A percentile compares a stretch with the other conserved stretches of the same genome.
These are phyloP conservation scores for Rhinopithecus roxellana DNA, from an alignment of 2,113 vertebrate genomes.

Conservation along the genomic window DNA sequence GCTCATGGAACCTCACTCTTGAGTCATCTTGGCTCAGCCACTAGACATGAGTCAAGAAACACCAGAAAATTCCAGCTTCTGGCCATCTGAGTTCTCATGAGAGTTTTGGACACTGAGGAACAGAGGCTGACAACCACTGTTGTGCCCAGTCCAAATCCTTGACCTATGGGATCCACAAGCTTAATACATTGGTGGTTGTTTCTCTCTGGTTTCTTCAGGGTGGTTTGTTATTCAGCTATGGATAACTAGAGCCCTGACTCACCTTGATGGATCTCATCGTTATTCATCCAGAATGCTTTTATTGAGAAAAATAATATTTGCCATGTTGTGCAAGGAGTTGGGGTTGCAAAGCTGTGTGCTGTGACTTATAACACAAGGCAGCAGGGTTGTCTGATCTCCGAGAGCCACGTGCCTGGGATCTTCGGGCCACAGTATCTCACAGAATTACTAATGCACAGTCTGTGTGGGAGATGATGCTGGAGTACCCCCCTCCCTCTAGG, in stretches of 20 bases:
- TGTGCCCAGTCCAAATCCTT: fast-evolving
- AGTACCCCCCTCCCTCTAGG: not conserved
- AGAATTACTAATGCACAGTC: not conserved
- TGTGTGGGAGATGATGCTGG: fast-evolving
- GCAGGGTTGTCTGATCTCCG: not conserved
- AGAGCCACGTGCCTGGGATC: not conserved
- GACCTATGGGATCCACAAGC: no score
- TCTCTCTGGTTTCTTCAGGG: not conserved
- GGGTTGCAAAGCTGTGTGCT: not conserved
- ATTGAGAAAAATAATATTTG: not conserved
- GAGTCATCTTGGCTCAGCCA: not conserved
- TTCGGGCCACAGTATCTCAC: not conserved
- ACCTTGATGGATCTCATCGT: not conserved
- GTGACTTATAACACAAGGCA: not conserved
- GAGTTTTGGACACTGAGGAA: not conserved
- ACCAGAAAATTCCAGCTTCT: not conserved
- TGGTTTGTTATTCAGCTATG: not conserved
- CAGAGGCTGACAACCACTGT: not conserved
- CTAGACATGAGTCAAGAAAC: not conserved
- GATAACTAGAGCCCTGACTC: no score
- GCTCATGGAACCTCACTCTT: not conserved
- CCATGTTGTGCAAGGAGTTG: not conserved
- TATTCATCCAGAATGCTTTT: not conserved
- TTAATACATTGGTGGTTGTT: not conserved
- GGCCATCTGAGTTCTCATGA: not conserved